Conservation (phyloP, 2,113 vertebrate species). For the Orientallactaga bullata region DNA sequence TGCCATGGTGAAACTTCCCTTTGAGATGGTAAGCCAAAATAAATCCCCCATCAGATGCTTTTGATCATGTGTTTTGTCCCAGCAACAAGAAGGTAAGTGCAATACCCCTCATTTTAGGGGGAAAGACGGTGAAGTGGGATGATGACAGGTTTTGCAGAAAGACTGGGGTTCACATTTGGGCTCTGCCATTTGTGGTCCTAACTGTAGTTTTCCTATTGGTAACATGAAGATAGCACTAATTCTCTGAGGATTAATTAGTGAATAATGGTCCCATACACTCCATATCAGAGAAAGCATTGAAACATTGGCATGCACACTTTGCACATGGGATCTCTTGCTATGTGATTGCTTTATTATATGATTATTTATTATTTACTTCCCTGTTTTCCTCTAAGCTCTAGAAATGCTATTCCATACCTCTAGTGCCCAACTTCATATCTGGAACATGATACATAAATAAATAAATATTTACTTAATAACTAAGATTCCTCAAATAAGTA, state of each 20-base stretch:
- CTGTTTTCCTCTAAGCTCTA: background rate
- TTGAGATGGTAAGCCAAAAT: too few species aligned
- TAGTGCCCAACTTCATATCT: background rate
- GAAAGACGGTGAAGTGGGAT: background rate
- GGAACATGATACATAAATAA: background rate
- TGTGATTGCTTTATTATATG: background rate
- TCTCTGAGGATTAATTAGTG: background rate
- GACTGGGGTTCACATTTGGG: background rate
- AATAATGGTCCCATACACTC: accelerated
- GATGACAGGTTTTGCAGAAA: background rate
- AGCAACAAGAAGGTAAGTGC: too few species aligned
- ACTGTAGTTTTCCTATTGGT: background rate
- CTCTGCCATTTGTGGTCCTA: background rate
- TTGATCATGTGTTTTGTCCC: too few species aligned
- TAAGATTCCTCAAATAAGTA: background rate
- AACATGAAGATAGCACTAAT: background rate
- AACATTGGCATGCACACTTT: too few species aligned
- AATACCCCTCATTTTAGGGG: background rate
- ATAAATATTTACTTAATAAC: background rate
- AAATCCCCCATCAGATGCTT: too few species aligned
- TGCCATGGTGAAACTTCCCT: too few species aligned
- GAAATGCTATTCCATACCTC: background rate
- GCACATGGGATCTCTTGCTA: background rate
- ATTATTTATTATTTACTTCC: background rate
- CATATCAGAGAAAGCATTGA: background rate